A percentile compares a stretch with the other conserved stretches of the same genome.
These are phyloP conservation scores for Hemicentrotus pulcherrimus DNA, from an alignment of 35 echinoderm and acorn worm species.

Conservation along the genomic window DNA sequence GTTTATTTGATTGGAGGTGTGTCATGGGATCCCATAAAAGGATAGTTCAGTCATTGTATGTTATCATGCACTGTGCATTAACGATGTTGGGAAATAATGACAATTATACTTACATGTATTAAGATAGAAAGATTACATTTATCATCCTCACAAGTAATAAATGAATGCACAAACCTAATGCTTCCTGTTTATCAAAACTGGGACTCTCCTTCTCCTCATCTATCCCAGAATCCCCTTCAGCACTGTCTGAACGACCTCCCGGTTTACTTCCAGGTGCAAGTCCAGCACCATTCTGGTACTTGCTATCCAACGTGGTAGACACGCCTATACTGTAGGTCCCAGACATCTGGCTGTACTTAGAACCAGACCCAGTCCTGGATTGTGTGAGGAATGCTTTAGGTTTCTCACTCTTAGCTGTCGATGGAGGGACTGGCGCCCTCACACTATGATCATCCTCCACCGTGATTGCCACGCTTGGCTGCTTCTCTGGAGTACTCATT, in stretches of 20 bases:
- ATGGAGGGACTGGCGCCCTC: background rate
- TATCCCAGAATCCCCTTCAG: conserved; percentile 48
- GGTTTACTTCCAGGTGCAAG: background rate
- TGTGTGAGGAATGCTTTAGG: conserved; percentile 60
- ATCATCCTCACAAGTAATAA: too few species aligned
- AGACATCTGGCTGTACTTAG: conserved; percentile 48
- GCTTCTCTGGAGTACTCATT: background rate
- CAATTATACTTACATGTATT: too few species aligned
- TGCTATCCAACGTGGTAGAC: background rate
- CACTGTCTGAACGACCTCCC: background rate
- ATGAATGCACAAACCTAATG: background rate
- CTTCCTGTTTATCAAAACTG: background rate
- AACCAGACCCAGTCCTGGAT: conserved; percentile 58
- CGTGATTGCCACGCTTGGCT: conserved; percentile 15
- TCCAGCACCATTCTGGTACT: background rate
- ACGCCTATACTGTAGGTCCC: conserved; percentile 1
- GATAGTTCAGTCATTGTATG: too few species aligned
- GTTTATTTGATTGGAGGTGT: too few species aligned
- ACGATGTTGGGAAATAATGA: too few species aligned
- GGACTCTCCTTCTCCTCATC: conserved; percentile 43
- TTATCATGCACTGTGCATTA: too few species aligned
- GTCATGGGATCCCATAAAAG: too few species aligned
- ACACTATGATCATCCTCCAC: conserved; percentile 16
- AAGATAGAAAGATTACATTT: too few species aligned
- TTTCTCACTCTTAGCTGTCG: conserved; percentile 27